Percentiles rank a stretch among this genome's conserved stretches.
These are phyloP conservation scores for Poecilia wingei DNA, from an alignment of 2,797 vertebrate species.

Conservation along the genomic window DNA sequence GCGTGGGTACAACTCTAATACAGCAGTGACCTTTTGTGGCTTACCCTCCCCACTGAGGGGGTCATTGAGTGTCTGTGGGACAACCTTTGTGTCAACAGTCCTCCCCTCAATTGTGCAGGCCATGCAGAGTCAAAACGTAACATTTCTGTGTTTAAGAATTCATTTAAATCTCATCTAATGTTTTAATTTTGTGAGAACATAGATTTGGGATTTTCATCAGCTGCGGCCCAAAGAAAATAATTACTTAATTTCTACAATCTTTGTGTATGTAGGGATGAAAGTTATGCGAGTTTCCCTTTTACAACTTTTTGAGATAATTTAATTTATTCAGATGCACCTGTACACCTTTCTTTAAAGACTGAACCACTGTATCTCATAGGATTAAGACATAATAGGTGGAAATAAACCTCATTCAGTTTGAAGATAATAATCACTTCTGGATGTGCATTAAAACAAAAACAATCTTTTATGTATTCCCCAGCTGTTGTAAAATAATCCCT, in stretches of 20 bases:
- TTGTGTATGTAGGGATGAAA: not conserved
- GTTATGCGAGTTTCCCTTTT: not conserved
- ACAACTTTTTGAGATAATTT: not conserved
- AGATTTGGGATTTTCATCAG: not conserved
- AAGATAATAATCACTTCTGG: not conserved
- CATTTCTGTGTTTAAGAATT: not conserved
- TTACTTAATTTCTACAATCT: not conserved
- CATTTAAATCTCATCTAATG: not conserved
- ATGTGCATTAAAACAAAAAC: not conserved
- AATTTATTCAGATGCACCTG: not conserved
- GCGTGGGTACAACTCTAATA: not conserved
- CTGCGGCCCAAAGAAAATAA: not conserved
- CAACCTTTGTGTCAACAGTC: not conserved
- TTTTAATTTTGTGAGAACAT: not conserved
- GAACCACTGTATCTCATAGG: not conserved
- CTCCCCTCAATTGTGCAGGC: not conserved
- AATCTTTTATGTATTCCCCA: not conserved
- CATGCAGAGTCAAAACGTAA: not conserved
- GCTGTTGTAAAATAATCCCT: not conserved
- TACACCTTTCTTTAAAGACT: not conserved
- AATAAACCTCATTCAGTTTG: not conserved
- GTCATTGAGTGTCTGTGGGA: not conserved
- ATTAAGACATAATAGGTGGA: not conserved
- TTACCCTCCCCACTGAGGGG: not conserved
- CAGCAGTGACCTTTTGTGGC: not conserved